Percentiles rank a stretch among this genome's conserved stretches.
Evolutionary conservation across 2,113 vertebrate genomes (phyloP).

Genomic region (Lichenostomus cassidix): DNA sequence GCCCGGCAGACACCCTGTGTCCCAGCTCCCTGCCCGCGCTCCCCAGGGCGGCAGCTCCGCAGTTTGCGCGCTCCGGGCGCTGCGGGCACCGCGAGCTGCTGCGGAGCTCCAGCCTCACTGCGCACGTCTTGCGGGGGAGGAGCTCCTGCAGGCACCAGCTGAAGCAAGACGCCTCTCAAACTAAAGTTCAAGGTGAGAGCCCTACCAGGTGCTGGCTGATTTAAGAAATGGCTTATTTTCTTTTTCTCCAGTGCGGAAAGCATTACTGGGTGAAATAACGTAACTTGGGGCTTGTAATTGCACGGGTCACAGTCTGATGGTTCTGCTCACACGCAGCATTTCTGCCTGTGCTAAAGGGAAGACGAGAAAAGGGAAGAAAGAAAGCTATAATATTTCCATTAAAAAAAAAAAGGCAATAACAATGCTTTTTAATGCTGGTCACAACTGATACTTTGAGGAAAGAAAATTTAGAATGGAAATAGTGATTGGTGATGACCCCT

Average conservation of each 20-base stretch:
- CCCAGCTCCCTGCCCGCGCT: accelerated
- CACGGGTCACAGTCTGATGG: neutral
- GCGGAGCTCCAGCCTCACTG: neutral
- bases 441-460: neutral
- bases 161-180: neutral
- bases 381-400: neutral
- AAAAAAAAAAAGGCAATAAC: neutral
- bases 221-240: neutral
- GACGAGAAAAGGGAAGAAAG: neutral
- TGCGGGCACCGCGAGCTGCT: neutral
- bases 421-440: neutral
- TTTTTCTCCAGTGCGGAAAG: neutral
- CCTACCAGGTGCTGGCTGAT: neutral
- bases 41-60: neutral
- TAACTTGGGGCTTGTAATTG: neutral
- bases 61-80: neutral
- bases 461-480: neutral
- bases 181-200: constrained; percentile 60
- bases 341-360: neutral
- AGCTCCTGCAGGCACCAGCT: neutral
- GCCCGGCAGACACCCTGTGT: neutral
- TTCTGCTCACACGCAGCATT: neutral
- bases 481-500: neutral
- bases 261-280: neutral
- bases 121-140: neutral